These are phyloP conservation scores for Haplochromis vanheusdeni DNA, from an alignment of 2,113 vertebrate species.

Conservation along the genomic window DNA sequence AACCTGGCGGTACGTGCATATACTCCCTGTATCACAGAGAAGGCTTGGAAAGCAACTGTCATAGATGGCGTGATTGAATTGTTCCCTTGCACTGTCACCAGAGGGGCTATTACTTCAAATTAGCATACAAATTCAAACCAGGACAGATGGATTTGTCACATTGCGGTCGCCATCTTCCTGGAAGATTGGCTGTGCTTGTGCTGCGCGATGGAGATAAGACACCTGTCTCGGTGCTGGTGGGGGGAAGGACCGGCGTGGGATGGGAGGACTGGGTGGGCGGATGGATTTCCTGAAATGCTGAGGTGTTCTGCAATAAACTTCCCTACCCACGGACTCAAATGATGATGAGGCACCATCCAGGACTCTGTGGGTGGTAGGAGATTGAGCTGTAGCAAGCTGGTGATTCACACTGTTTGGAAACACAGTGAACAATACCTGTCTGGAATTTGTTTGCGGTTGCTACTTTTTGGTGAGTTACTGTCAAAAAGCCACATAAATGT, in stretches of 20 bases:
- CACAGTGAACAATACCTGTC: constrained; percentile 44
- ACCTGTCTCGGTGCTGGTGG: constrained; percentile 65
- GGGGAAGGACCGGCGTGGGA: neutral
- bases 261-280: constrained; percentile 31
- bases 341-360: constrained; percentile 59
- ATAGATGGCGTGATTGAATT: constrained; percentile 78
- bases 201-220: constrained; percentile 76
- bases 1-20: constrained; percentile 50
- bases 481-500: constrained; percentile 9
- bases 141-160: constrained; percentile 83
- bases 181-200: constrained; percentile 71
- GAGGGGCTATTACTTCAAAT: constrained; percentile 81
- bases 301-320: constrained; percentile 67
- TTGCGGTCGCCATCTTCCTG: constrained; percentile 73
- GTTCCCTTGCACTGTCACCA: constrained; percentile 77
- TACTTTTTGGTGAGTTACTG: constrained; percentile 51
- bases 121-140: constrained; percentile 82
- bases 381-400: constrained; percentile 45
- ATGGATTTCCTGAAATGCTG: constrained; percentile 57
- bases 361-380: constrained; percentile 54
- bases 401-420: constrained; percentile 56
- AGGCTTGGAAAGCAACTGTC: constrained; percentile 64
- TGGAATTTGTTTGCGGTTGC: constrained; percentile 41
- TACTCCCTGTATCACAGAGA: constrained; percentile 62
- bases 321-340: constrained; percentile 52